phyloP scores from a whole-genome alignment of 2,113 vertebrate genomes.

The Monarcha castaneiventris region DNA sequence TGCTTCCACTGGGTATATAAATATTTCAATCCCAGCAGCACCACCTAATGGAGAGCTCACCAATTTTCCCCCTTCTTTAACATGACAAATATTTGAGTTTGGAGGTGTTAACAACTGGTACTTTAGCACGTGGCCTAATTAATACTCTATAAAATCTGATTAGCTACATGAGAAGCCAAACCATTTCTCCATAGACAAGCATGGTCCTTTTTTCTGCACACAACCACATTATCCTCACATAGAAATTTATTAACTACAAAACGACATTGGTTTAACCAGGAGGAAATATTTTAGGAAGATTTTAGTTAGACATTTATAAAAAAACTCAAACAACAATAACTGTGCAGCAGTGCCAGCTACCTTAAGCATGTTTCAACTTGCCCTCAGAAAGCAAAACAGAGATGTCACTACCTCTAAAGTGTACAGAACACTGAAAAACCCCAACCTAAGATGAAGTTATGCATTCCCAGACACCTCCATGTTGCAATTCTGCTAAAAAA shows the following conservation, averaged over 20 bases:
- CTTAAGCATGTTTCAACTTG: neutral
- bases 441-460: neutral
- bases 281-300: neutral
- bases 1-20: neutral
- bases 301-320: neutral
- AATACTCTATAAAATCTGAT: neutral
- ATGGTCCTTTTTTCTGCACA: neutral
- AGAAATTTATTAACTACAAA: neutral
- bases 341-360: neutral
- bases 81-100: constrained; percentile 11
- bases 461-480: neutral
- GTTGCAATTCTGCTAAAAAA: neutral
- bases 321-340: neutral
- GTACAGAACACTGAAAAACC: neutral
- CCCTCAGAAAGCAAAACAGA: neutral
- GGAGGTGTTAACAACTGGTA: constrained; percentile 27
- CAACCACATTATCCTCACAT: neutral
- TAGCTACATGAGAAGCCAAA: neutral
- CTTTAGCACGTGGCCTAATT: neutral
- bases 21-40: constrained; percentile 66
- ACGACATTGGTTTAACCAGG: neutral
- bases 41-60: constrained; percentile 65
- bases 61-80: neutral
- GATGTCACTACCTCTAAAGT: neutral
- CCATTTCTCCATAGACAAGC: neutral